phyloP scores from a whole-genome alignment of 2,797 vertebrate genomes.

The Propithecus deckenii region DNA sequence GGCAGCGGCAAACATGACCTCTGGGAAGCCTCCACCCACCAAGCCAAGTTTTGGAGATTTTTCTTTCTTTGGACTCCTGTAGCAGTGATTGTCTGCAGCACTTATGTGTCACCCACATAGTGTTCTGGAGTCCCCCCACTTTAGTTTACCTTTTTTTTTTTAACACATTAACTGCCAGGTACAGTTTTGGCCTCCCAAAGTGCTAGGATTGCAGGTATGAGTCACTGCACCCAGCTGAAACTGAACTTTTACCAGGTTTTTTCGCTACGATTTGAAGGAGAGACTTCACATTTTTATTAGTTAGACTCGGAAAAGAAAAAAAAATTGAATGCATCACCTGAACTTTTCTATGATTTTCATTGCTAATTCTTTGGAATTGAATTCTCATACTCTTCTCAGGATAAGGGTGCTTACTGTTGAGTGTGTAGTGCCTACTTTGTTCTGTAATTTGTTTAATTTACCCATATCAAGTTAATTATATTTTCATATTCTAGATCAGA shows the following conservation, averaged over 20 bases:
- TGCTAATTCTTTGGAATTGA: not conserved
- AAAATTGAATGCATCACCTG: not conserved
- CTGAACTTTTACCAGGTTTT: not conserved
- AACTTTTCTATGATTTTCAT: constrained; percentile 32
- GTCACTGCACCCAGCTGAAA: not conserved
- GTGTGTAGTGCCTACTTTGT: not conserved
- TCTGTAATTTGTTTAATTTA: not conserved
- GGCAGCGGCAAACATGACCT: not conserved
- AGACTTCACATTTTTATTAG: not conserved
- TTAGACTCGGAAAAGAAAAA: not conserved
- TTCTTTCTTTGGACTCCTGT: not conserved
- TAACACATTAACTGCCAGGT: too few species aligned
- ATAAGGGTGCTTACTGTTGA: not conserved
- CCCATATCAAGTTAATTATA: not conserved
- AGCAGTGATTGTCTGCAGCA: not conserved
- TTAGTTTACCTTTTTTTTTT: not conserved
- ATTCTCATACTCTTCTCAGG: not conserved
- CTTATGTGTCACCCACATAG: not conserved
- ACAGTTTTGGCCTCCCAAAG: too few species aligned
- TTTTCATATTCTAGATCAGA: constrained; percentile 1
- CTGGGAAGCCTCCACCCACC: not conserved
- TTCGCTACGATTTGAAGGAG: not conserved
- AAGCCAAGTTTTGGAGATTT: not conserved
- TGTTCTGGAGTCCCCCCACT: not conserved
- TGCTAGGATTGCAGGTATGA: too few species aligned